Percentiles rank a stretch among this genome's conserved stretches.
phyloP scores from a whole-genome alignment of 2,888 invertebrate species.

The Lepidochrysops patricia region DNA sequence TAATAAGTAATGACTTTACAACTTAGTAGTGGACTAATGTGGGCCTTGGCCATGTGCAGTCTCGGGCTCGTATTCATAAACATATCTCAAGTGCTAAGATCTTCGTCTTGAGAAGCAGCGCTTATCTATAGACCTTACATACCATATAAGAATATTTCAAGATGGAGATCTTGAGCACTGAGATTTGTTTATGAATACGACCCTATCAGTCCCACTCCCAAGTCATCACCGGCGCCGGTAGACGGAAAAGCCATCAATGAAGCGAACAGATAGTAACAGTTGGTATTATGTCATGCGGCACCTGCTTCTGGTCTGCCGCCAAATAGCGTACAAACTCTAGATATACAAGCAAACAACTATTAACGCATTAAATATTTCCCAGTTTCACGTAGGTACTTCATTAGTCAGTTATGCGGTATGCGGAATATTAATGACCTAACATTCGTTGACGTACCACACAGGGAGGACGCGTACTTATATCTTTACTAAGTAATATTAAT shows the following conservation, averaged over 20 bases:
- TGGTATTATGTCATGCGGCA: slow-evolving; percentile 1
- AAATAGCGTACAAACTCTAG: slow-evolving; percentile 3
- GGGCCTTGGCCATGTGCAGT: neutral
- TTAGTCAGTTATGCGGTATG: neutral
- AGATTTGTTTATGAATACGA: too few relatives aligned
- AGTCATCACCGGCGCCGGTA: too few relatives aligned
- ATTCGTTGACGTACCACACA: neutral
- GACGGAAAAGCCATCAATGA: neutral
- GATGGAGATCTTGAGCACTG: too few relatives aligned
- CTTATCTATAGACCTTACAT: neutral
- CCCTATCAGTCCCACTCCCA: too few relatives aligned
- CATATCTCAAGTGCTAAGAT: too few relatives aligned
- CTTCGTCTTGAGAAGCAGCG: too few relatives aligned
- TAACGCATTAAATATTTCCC: neutral
- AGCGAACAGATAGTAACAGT: neutral
- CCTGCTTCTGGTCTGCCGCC: slow-evolving; percentile 1
- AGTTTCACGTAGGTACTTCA: neutral
- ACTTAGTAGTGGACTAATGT: too few relatives aligned
- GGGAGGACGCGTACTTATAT: neutral
- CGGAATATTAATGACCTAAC: neutral
- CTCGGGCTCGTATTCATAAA: too few relatives aligned
- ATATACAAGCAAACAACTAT: slow-evolving; percentile 5
- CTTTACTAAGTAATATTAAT: too few relatives aligned
- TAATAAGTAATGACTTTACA: too few relatives aligned
- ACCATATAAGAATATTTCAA: too few relatives aligned